Base-by-base conservation (phyloP, 2,113 vertebrate species). In the Cynopterus brachyotis region DNA sequence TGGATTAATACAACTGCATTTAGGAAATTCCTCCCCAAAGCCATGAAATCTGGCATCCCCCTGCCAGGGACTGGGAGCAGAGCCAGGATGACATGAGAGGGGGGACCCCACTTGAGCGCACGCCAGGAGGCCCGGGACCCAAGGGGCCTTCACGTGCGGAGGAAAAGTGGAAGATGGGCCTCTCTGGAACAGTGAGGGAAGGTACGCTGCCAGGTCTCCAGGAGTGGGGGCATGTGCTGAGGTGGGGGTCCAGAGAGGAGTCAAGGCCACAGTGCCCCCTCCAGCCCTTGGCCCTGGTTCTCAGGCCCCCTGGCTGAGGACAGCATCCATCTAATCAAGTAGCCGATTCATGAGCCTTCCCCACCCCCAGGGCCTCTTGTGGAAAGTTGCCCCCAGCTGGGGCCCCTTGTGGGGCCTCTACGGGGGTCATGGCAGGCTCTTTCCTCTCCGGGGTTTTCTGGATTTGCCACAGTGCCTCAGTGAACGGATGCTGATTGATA, bases 151-250 rank as follows among this genome's bases (percentile, higher is more conserved):
- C 3, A 3, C 6, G 47, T 35, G n/a, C 60, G 30, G 60, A 53
- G 30, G 60, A 28, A 24, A 47, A 50, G 37, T 3, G 0, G 10
- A 57, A 13, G 37, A 37, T 0, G 2, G 60, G 16, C 60, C 20
- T 50, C 35, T 22, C 57, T 19, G 9, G 70, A 76, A 64, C 37
- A 1, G 37, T 32, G n/a, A 66, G 45, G 42, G 42, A 45, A 47
- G 42, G 72, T 47, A 45, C 2, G 2, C 4, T 4, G 45, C 15
- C 72, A 8, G 59, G 42, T 4, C 30, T 26, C 19, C 37, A 50
- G 50, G 50, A 1, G 47, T 13, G 47, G 47, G 11, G 67, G 28
- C 8, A 15, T 5, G 35, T 57, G 13, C 35, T 55, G 55, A 35
- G 10, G 12, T 3, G 19, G 26, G 16, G 35, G 24, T 15, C 37